Evolutionary conservation across 1,140 invertebrate genomes (phyloP).

Genomic region (Aphis gossypii): DNA sequence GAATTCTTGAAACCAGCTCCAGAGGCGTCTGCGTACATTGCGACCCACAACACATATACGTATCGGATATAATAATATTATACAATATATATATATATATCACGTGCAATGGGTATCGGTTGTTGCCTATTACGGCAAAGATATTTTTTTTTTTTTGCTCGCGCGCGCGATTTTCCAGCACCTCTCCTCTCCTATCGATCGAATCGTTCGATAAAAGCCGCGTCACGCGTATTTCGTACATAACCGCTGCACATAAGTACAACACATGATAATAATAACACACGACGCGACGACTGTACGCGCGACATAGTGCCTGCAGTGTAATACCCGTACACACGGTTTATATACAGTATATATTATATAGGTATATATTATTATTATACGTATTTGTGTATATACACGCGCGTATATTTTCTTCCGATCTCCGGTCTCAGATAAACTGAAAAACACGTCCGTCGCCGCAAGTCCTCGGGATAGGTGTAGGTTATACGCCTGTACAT

Average conservation of each 20-base stretch:
- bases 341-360: not conserved
- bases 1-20: too few relatives aligned
- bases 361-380: not conserved
- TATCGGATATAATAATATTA: too few relatives aligned
- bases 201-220: slow-evolving; percentile 9
- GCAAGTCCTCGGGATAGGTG: not conserved
- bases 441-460: not conserved
- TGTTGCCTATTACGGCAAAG: not conserved
- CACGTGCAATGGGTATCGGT: not conserved
- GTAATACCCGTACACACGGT: not conserved
- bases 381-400: not conserved
- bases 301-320: not conserved
- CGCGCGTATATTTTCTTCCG: slow-evolving; percentile 38
- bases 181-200: not conserved
- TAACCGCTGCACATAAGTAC: not conserved
- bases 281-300: not conserved
- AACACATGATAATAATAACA: not conserved
- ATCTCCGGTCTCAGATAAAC: slow-evolving; percentile 35
- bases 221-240: slow-evolving; percentile 36
- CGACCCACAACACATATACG: too few relatives aligned
- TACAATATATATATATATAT: not conserved
- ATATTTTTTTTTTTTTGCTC: not conserved
- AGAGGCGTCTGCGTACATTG: too few relatives aligned
- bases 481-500: not conserved
- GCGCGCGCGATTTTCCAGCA: slow-evolving; percentile 16